phyloP scores from a whole-genome alignment of 2,797 vertebrate species.

The Hyperoplus lanceolatus region DNA sequence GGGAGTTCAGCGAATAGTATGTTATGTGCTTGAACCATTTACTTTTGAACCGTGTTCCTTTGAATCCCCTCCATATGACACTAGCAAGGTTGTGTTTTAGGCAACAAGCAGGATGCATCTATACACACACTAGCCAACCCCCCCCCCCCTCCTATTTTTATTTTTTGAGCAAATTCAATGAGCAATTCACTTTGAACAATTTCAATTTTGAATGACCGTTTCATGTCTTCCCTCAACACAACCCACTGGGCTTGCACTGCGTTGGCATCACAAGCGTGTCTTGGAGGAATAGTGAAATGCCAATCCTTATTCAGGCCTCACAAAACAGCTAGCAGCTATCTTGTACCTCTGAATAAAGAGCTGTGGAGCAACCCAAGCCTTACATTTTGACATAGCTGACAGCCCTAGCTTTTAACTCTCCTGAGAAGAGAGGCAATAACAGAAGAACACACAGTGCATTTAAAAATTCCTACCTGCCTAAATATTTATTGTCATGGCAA shows the following conservation, averaged over 20 bases:
- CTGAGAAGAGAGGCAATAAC: conserved; percentile 7
- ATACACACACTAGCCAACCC: neutral
- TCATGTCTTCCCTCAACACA: conserved; percentile 45
- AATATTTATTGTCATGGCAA: conserved; percentile 6
- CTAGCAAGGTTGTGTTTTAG: conserved; percentile 35
- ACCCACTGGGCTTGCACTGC: conserved; percentile 48
- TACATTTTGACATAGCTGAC: conserved; percentile 48
- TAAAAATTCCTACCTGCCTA: conserved; percentile 27
- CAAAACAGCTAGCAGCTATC: conserved; percentile 55
- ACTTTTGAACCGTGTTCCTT: conserved; percentile 29
- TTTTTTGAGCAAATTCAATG: conserved; percentile 3
- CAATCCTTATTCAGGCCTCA: conserved; percentile 46
- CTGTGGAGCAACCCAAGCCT: conserved; percentile 39
- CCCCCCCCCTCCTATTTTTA: neutral
- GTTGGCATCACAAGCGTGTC: conserved; percentile 52
- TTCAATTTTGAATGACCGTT: conserved; percentile 64
- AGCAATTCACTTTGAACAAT: conserved; percentile 60
- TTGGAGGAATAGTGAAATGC: conserved; percentile 55
- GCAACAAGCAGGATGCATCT: conserved; percentile 23
- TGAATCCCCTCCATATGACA: conserved; percentile 33
- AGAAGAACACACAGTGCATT: conserved; percentile 7
- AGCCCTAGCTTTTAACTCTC: conserved; percentile 39
- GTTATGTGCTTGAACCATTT: conserved; percentile 41
- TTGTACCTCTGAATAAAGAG: conserved; percentile 51
- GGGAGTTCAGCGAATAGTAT: conserved; percentile 42